phyloP scores from a whole-genome alignment of 2,113 vertebrate genomes.

The Morone chrysops region DNA sequence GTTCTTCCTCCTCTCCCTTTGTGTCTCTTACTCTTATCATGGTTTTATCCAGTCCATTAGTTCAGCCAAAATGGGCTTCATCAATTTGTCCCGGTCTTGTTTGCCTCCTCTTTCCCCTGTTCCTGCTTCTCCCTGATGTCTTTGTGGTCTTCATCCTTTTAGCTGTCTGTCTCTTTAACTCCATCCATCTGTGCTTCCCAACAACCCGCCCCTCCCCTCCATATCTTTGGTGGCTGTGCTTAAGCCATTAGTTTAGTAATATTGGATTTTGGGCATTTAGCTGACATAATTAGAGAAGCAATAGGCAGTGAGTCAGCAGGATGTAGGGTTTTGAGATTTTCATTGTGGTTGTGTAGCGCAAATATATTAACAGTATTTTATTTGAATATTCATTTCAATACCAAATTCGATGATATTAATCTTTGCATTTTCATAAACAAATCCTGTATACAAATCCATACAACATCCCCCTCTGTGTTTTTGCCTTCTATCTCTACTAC shows the following conservation, averaged over 20 bases:
- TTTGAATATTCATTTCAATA: conserved; percentile 5
- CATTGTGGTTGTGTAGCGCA: neutral
- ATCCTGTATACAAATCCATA: neutral
- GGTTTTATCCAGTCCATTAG: conserved; percentile 61
- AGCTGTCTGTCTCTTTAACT: conserved; percentile 8
- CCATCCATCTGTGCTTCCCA: conserved; percentile 13
- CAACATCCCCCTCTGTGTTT: neutral
- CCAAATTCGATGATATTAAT: neutral
- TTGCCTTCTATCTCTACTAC: neutral
- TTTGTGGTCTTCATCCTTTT: conserved; percentile 46
- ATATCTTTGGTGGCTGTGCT: conserved; percentile 29
- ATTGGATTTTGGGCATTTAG: conserved; percentile 55
- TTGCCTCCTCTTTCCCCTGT: conserved; percentile 17
- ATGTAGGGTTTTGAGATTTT: conserved; percentile 29
- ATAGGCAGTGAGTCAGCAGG: conserved; percentile 24
- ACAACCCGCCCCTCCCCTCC: conserved; percentile 6
- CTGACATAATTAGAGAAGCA: conserved; percentile 40
- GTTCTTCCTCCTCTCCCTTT: conserved; percentile 4
- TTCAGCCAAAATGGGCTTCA: conserved; percentile 32
- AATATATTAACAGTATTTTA: neutral
- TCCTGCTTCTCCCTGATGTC: conserved; percentile 21
- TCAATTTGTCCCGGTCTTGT: conserved; percentile 48
- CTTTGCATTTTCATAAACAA: neutral
- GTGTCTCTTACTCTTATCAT: conserved; percentile 26
- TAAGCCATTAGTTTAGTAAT: conserved; percentile 49